A percentile compares a stretch with the other conserved stretches of the same genome.
Evolutionary conservation across 2,888 invertebrate species (phyloP).

Genomic region (Nomada ferruginata): DNA sequence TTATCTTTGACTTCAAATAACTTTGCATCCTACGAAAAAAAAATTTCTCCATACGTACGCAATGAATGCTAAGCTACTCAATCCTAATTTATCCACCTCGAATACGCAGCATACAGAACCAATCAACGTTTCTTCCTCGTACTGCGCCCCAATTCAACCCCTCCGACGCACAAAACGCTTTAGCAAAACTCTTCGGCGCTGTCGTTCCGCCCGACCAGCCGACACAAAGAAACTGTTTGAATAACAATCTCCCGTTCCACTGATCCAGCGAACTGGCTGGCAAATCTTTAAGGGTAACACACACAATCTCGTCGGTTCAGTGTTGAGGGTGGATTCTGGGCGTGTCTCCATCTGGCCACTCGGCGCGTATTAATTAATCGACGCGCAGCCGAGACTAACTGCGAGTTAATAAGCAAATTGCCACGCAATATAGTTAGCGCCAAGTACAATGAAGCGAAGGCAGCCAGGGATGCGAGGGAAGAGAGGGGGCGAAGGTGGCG

Average conservation of each 20-base stretch:
- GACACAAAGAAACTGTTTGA: conserved; percentile 43
- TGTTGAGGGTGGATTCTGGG: conserved; percentile 72
- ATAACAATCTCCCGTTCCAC: conserved; percentile 34
- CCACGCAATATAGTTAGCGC: conserved; percentile 83
- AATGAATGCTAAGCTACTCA: neutral
- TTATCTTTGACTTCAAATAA: too few species aligned
- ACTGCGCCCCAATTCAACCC: neutral
- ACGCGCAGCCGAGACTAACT: conserved; percentile 83
- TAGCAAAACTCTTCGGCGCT: neutral
- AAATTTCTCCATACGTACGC: neutral
- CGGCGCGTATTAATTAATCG: conserved; percentile 83
- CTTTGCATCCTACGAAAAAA: too few species aligned
- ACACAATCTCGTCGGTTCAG: conserved; percentile 60
- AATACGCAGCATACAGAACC: neutral
- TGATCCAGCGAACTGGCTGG: conserved; percentile 45
- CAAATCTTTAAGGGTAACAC: conserved; percentile 66
- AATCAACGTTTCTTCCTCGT: conserved; percentile 6
- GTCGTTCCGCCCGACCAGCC: neutral
- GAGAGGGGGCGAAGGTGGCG: conserved; percentile 34
- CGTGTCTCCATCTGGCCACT: conserved; percentile 82
- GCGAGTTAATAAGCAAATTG: conserved; percentile 85
- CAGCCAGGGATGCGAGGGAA: conserved; percentile 32
- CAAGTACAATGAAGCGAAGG: conserved; percentile 67
- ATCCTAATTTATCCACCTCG: neutral
- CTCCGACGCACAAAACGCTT: conserved; percentile 5